Evolutionary conservation across 2,113 vertebrate genomes (phyloP).

Genomic region (Vulpes lagopus): DNA sequence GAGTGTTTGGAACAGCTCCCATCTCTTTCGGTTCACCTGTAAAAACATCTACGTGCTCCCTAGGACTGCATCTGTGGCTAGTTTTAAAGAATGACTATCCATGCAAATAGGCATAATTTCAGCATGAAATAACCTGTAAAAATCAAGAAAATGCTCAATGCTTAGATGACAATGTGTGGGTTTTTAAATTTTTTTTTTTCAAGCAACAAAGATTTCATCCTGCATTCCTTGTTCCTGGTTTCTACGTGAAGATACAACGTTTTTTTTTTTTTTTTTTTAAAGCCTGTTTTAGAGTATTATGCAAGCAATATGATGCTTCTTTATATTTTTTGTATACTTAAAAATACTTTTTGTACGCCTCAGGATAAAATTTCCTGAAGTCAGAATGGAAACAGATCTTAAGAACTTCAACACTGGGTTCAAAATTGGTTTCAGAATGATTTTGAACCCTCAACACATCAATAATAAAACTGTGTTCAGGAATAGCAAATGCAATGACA

Average conservation of each 20-base stretch:
- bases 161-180: constrained; percentile 80
- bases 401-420: constrained; percentile 20
- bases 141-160: constrained; percentile 86
- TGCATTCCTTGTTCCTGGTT: constrained; percentile 66
- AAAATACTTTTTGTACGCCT: constrained; percentile 71
- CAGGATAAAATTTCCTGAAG: constrained; percentile 63
- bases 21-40: constrained; percentile 94
- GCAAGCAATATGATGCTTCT: constrained; percentile 69
- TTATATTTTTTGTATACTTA: constrained; percentile 72
- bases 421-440: constrained; percentile 45
- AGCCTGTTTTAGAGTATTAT: constrained; percentile 62
- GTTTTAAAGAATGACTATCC: constrained; percentile 92
- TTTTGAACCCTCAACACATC: neutral
- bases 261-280: constrained; percentile 59
- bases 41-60: constrained; percentile 93
- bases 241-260: constrained; percentile 72
- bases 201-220: constrained; percentile 70
- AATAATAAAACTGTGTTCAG: constrained; percentile 51
- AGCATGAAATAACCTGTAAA: constrained; percentile 90
- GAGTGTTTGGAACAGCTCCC: constrained; percentile 91
- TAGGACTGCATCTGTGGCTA: constrained; percentile 92
- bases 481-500: constrained; percentile 14
- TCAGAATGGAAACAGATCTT: constrained; percentile 64
- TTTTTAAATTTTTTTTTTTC: constrained; percentile 11
- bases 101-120: constrained; percentile 92